These are phyloP conservation scores for Dromas ardeola DNA, from an alignment of 2,113 vertebrate genomes.

Conservation along the genomic window DNA sequence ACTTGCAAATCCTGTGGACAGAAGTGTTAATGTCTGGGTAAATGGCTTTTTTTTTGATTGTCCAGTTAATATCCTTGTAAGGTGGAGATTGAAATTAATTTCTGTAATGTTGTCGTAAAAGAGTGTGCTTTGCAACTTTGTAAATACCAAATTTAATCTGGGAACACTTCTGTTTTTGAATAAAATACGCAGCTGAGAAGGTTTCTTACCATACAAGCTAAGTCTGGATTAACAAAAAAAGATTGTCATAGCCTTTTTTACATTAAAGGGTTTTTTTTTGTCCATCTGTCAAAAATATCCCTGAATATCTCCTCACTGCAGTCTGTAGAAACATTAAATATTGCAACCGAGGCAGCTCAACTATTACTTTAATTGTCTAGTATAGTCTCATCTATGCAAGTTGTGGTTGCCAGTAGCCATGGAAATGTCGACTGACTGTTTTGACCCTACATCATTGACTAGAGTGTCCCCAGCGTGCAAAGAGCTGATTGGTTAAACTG, in stretches of 20 bases:
- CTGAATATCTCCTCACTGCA: background rate
- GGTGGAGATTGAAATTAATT: background rate
- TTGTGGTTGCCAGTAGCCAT: background rate
- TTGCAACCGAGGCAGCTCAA: background rate
- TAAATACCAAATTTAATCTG: background rate
- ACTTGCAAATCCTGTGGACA: background rate
- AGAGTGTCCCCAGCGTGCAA: background rate
- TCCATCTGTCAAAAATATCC: background rate
- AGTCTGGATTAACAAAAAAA: background rate
- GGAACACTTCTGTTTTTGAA: background rate
- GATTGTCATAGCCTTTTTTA: background rate
- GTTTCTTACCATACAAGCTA: background rate
- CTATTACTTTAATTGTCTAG: background rate
- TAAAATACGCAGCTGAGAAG: background rate
- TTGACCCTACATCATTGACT: background rate
- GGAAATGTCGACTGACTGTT: background rate
- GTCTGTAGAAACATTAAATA: background rate
- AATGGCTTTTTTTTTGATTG: background rate
- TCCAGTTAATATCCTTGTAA: background rate
- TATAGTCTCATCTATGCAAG: background rate
- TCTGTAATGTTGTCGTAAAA: background rate
- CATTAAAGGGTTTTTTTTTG: background rate
- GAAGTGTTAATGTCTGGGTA: background rate
- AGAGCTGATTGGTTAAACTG: background rate
- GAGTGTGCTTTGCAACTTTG: background rate